Conservation (phyloP, 2,113 vertebrate species). For the cat (Felis catus) region DNA sequence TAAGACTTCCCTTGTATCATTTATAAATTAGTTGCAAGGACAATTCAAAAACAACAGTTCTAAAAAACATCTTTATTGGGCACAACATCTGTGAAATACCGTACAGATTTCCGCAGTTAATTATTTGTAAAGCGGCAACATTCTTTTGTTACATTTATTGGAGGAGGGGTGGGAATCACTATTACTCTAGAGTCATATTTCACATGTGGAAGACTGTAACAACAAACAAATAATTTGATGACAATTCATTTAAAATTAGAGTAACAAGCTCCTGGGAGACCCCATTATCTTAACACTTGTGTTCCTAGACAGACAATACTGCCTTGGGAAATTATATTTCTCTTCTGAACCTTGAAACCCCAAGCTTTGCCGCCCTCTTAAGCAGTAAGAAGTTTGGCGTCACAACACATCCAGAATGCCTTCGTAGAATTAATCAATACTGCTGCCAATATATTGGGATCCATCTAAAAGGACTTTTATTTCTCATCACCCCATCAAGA, state of each 20-base stretch:
- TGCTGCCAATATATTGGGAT: background rate
- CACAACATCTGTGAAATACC: background rate
- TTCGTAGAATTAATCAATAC: background rate
- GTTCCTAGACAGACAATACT: slow-evolving; percentile 52
- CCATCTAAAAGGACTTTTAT: background rate
- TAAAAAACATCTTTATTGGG: background rate
- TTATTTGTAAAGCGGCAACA: slow-evolving; percentile 19
- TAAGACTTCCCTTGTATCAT: background rate
- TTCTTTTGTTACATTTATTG: background rate
- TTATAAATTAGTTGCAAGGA: background rate
- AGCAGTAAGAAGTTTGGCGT: slow-evolving; percentile 40
- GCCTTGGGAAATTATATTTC: slow-evolving; percentile 65
- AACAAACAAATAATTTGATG: slow-evolving; percentile 35
- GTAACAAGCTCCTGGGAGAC: slow-evolving; percentile 75
- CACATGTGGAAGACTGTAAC: slow-evolving; percentile 36
- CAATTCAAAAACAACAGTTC: background rate
- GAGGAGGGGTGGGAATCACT: background rate
- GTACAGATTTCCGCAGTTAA: background rate
- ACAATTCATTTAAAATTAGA: slow-evolving; percentile 70
- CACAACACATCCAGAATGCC: background rate
- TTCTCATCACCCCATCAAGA: background rate
- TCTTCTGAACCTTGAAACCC: slow-evolving; percentile 46
- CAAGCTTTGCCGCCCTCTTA: slow-evolving; percentile 31
- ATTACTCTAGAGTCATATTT: slow-evolving; percentile 18
- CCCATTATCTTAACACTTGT: slow-evolving; percentile 67